Base-by-base conservation (phyloP, 2,113 vertebrate genomes). In the Furnarius figulus region DNA sequence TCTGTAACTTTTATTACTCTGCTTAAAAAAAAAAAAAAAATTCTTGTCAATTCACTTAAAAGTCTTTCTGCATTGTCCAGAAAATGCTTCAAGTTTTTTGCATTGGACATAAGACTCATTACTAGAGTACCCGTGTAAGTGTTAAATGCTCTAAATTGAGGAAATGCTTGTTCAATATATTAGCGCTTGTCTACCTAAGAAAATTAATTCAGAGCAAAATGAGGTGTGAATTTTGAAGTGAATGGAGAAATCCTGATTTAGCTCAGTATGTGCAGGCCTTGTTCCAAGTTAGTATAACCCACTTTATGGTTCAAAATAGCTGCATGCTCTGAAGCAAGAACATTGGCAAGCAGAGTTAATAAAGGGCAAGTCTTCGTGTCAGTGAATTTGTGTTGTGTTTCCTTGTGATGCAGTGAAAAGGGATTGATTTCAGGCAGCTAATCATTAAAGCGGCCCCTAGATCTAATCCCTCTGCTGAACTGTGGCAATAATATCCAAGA, bases 171-270 rank as follows among this genome's bases (percentile, higher is more conserved):
- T 73, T 75, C 53, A 91, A 16, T 79, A 14, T 55, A 44, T 73
- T 52, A 33, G 44, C 24, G 73, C 22, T 92, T 95, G 62, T 81
- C 93, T 96, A 72, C 82, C 52, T 70, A 74, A 94, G 73, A 85
- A 95, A 68, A 93, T 91, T 87, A 84, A 81, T 94, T 58, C 50
- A 55, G 68, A 65, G 23, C 67, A 83, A 87, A 93, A 86, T 62
- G 86, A 95, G 65, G 90, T 93, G 89, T 91, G 86, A 94, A 61
- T 89, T 92, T 91, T 80, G 67, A 77, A 72, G 46, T 35, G 47
- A 68, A 61, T 63, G 59, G 71, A 95, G 70, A 89, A 89, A 84
- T 91, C 66, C 50, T 80, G 40, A 73, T 81, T 88, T 90, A 84
- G 49, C 46, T 86, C 44, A 44, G 66, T 53, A 42, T 46, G n/a